Conservation (phyloP, 2,797 vertebrate genomes). For the Carcharodon carcharias region DNA sequence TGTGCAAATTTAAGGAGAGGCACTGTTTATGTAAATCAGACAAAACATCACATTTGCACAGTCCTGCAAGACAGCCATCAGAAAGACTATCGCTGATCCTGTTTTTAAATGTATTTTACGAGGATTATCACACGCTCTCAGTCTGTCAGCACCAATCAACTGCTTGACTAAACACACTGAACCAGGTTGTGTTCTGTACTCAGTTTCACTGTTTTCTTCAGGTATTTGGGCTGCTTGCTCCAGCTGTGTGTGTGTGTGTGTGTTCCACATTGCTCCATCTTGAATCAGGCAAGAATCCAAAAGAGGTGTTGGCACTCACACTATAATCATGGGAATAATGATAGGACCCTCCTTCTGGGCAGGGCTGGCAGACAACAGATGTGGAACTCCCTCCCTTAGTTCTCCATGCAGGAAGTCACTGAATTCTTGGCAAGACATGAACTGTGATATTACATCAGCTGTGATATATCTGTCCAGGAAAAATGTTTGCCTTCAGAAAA, state of each 20-base stretch:
- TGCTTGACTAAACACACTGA: neutral
- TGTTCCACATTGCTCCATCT: neutral
- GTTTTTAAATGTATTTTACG: neutral
- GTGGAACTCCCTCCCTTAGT: neutral
- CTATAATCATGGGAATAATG: neutral
- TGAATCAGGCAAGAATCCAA: neutral
- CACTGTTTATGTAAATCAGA: neutral
- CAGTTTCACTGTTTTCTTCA: neutral
- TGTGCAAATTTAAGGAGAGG: neutral
- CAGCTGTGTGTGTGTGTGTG: no score
- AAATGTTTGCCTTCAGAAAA: neutral
- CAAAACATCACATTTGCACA: neutral
- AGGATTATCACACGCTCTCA: neutral
- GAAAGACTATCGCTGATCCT: neutral
- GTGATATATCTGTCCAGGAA: neutral
- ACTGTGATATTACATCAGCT: neutral
- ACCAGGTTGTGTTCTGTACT: no score
- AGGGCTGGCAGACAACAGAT: no score
- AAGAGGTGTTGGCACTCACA: neutral
- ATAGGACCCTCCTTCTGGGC: neutral
- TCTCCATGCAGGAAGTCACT: neutral
- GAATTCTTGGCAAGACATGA: neutral
- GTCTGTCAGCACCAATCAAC: constrained; percentile 18
- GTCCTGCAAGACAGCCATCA: neutral
- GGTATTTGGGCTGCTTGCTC: neutral